phyloP scores from a whole-genome alignment of 1,140 invertebrate species.

The Drosophila ercepeae region DNA sequence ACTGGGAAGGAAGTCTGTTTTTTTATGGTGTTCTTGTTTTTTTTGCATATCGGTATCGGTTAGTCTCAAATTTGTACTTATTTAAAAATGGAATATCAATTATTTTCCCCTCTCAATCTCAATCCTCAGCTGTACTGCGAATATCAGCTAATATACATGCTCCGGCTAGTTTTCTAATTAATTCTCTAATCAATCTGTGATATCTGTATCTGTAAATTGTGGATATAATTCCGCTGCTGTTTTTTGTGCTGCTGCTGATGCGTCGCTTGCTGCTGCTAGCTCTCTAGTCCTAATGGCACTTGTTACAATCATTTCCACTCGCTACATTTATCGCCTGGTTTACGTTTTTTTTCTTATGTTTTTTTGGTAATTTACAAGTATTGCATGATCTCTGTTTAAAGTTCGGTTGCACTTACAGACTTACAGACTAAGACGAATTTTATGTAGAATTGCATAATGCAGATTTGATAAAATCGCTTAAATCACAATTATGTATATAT shows the following conservation, averaged over 20 bases:
- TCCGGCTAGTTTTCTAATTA: slow-evolving; percentile 27
- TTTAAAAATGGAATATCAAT: slow-evolving; percentile 76
- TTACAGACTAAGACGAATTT: slow-evolving; percentile 77
- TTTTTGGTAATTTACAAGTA: slow-evolving; percentile 76
- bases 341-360: slow-evolving; percentile 12
- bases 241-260: slow-evolving; percentile 15
- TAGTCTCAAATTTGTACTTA: slow-evolving; percentile 74
- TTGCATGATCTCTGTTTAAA: slow-evolving; percentile 57
- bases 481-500: slow-evolving; percentile 83
- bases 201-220: slow-evolving; percentile 28
- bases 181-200: slow-evolving; percentile 23
- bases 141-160: slow-evolving; percentile 43
- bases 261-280: slow-evolving; percentile 54
- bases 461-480: slow-evolving; percentile 83
- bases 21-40: slow-evolving; percentile 30
- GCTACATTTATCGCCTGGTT: slow-evolving; percentile 40
- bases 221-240: slow-evolving; percentile 25
- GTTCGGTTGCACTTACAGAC: slow-evolving; percentile 65
- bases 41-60: slow-evolving; percentile 10
- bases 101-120: slow-evolving; percentile 20
- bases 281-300: slow-evolving; percentile 82
- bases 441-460: slow-evolving; percentile 79
- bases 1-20: slow-evolving; percentile 21
- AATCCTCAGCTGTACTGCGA: slow-evolving; percentile 15
- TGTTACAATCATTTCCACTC: slow-evolving; percentile 65